Evolutionary conservation across 2,888 invertebrate species (phyloP), one percentile per base, ranked within the genome.

Genomic region (Synergus gifuensis): DNA sequence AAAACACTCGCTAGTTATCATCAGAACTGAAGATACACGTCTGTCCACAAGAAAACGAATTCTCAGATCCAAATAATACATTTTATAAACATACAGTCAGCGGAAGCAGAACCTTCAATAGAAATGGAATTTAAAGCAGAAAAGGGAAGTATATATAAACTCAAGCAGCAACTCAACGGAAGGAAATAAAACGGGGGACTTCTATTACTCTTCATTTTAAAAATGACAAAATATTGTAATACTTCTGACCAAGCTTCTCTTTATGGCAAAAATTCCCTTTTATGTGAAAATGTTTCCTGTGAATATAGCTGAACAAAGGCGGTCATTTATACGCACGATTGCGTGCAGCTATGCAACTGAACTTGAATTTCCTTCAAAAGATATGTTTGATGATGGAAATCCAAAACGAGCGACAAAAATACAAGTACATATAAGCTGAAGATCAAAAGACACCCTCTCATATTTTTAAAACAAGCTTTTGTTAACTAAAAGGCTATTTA

Each of bases 121-220:
- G 44, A 42, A 54, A 49, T 62, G 18, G 60, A 78, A 40, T 60
- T 46, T 14, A 28, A 60, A 69, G 77, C 36, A 42, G 63, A 58
- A 76, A 80, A 69, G 36, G 46, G 44, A 62, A 40, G 54, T 36
- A 67, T 18, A 67, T 18, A 22, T 67, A 46, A 67, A 18, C 22
- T 67, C 18, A 46, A 67, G 67, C 67, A 67, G 49, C 22, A 28
- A 28, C 62, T 42, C 42, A 64, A 11, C 73, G 42, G 54, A 36
- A 60, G 42, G 44, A 62, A 78, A 58, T 78, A 76, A 49, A 49
- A 44, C 40, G 66, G 67, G 66, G 69, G 18, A 76, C 66, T 78
- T 78, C 76, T 78, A 44, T 80, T 79, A 79, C 49, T 44, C 28
- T 16, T 79, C 67, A 62, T 77, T 64, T 67, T 22, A 44, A 46